A percentile compares a stretch with the other conserved stretches of the same genome.
Evolutionary conservation across 2,113 vertebrate genomes (phyloP).

Genomic region (Ivindomyrus marchei): DNA sequence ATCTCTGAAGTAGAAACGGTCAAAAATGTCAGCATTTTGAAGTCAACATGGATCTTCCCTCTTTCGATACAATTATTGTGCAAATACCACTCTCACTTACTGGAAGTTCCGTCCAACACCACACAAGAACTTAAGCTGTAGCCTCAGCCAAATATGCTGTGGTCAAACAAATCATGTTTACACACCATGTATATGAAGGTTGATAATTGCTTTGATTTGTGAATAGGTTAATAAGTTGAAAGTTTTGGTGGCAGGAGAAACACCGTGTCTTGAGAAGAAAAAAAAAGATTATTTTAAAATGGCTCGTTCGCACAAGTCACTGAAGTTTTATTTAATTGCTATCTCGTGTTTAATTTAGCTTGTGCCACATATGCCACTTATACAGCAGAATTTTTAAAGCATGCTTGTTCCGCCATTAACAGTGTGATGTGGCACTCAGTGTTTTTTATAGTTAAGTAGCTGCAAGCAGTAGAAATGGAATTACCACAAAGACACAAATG

Average conservation of each 20-base stretch:
- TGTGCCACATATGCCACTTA: neutral
- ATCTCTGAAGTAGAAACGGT: neutral
- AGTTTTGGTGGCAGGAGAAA: neutral
- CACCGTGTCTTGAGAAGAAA: neutral
- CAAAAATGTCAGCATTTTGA: neutral
- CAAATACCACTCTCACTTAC: neutral
- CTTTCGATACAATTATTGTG: neutral
- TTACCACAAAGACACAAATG: neutral
- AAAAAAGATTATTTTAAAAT: neutral
- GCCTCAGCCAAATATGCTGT: neutral
- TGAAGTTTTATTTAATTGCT: neutral
- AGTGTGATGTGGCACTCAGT: neutral
- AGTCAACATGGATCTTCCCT: neutral
- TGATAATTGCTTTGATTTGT: neutral
- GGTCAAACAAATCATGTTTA: neutral
- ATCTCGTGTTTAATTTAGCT: neutral
- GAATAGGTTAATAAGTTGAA: neutral
- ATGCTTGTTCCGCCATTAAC: neutral
- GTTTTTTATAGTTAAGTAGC: neutral
- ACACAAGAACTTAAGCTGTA: neutral
- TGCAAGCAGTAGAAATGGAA: neutral
- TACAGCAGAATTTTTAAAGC: neutral
- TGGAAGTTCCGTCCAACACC: neutral
- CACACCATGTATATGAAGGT: neutral
- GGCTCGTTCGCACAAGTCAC: neutral